Percentiles rank a stretch among this genome's conserved stretches.
These are phyloP conservation scores for Vulpes lagopus DNA, from an alignment of 2,113 vertebrate genomes.

Conservation along the genomic window DNA sequence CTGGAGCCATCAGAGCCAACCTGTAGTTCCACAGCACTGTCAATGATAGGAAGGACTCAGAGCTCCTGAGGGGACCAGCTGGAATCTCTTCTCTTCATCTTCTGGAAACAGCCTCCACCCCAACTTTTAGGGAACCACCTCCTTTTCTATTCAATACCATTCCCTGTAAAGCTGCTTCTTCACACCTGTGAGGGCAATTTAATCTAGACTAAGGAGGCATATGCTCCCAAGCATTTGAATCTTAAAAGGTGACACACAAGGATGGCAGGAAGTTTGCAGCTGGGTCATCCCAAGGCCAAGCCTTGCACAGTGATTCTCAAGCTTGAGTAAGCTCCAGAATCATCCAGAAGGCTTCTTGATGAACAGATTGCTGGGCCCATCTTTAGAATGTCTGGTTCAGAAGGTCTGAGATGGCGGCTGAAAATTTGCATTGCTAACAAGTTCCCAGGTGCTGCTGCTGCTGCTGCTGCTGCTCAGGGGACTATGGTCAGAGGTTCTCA, in stretches of 20 bases:
- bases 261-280: background rate
- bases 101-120: background rate
- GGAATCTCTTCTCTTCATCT: background rate
- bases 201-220: background rate
- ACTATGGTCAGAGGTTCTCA: background rate
- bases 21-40: background rate
- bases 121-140: background rate
- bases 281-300: background rate
- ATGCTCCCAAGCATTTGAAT: background rate
- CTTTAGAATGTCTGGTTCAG: background rate
- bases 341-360: background rate
- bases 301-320: background rate
- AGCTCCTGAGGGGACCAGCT: background rate
- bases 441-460: background rate
- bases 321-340: background rate
- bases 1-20: background rate
- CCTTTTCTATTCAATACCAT: background rate
- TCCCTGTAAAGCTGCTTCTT: background rate
- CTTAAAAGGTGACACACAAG: background rate
- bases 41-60: background rate
- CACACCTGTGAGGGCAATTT: background rate
- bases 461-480: background rate
- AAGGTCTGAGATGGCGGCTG: background rate
- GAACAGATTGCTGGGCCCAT: background rate
- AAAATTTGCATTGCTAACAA: background rate